These are phyloP conservation scores for Hippocampus abdominalis DNA, from an alignment of 2,113 vertebrate genomes.

Conservation along the genomic window DNA sequence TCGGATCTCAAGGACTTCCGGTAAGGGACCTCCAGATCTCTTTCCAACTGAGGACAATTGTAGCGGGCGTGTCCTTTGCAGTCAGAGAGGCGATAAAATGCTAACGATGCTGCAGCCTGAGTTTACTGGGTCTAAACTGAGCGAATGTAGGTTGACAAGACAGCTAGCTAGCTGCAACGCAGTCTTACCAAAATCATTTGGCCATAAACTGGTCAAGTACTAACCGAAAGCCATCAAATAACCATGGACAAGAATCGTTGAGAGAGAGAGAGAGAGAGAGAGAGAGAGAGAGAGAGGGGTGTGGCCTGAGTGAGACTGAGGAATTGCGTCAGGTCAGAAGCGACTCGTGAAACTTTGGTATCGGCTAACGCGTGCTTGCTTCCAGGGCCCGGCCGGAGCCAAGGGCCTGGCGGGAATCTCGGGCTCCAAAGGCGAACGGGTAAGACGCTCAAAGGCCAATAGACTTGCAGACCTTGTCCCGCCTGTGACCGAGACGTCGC, in stretches of 20 bases:
- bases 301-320: neutral
- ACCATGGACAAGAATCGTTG: too few relatives aligned
- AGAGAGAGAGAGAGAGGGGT: neutral
- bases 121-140: too few relatives aligned
- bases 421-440: conserved; percentile 87
- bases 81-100: too few relatives aligned
- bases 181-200: neutral
- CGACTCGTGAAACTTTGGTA: neutral
- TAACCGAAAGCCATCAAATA: too few relatives aligned
- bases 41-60: too few relatives aligned
- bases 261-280: too few relatives aligned
- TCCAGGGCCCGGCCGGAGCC: conserved; percentile 83
- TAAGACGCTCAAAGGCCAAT: conserved; percentile 62
- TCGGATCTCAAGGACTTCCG: conserved; percentile 86
- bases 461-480: neutral
- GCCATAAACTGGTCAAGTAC: neutral
- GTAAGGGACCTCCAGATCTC: conserved; percentile 76
- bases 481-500: neutral
- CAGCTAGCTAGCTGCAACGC: neutral
- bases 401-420: conserved; percentile 84
- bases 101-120: too few relatives aligned
- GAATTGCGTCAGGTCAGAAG: neutral
- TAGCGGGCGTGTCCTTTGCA: too few relatives aligned
- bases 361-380: conserved; percentile 29
- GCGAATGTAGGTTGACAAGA: too few relatives aligned